phyloP scores from a whole-genome alignment of 2,888 invertebrate genomes.

The Anthrax anthrax region DNA sequence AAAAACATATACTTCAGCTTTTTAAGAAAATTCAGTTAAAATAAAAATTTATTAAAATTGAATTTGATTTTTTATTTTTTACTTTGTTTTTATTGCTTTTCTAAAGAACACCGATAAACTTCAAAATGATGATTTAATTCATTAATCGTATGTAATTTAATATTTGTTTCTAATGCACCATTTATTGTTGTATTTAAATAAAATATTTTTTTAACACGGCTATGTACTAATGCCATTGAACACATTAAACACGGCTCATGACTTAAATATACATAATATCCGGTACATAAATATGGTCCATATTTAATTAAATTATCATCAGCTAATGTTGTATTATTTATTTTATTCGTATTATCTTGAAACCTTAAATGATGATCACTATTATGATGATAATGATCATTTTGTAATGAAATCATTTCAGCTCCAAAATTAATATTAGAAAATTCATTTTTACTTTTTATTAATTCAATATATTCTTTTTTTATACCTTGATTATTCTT shows the following conservation, averaged over 20 bases:
- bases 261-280: slow-evolving; percentile 67
- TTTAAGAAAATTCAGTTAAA: no score
- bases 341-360: no score
- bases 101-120: slow-evolving; percentile 48
- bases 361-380: no score
- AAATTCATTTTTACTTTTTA: slow-evolving; percentile 32
- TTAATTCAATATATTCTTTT: slow-evolving; percentile 26
- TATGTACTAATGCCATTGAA: slow-evolving; percentile 87
- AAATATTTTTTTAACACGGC: slow-evolving; percentile 70
- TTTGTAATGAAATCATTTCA: slow-evolving; percentile 25
- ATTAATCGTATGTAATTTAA: slow-evolving; percentile 61
- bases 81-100: no score
- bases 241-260: slow-evolving; percentile 91
- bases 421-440: slow-evolving; percentile 37
- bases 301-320: slow-evolving; percentile 30
- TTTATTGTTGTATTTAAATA: slow-evolving; percentile 42
- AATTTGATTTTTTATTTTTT: no score
- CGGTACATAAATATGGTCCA: slow-evolving; percentile 73
- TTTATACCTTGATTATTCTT: slow-evolving; percentile 33
- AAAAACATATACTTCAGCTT: no score
- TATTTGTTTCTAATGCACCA: slow-evolving; percentile 58
- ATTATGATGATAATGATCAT: no score
- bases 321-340: no score
- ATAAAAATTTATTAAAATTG: no score
- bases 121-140: slow-evolving; percentile 86